Conservation (phyloP, 2,797 vertebrate genomes). For the Microctenopoma lineatum region DNA sequence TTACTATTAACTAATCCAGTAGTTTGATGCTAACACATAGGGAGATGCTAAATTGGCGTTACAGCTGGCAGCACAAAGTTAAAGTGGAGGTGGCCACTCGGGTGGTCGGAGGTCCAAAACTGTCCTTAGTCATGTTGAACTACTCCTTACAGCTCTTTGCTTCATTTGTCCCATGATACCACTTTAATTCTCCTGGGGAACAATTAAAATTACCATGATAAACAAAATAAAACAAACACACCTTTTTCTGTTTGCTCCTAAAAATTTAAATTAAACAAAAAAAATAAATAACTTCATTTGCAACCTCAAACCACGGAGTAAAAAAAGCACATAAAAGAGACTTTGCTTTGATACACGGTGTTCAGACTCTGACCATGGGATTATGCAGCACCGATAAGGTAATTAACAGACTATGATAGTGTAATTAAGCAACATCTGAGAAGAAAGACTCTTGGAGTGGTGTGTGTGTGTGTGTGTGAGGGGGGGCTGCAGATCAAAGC, state of each 20-base stretch:
- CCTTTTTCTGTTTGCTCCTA: slow-evolving; percentile 39
- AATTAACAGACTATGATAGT: slow-evolving; percentile 78
- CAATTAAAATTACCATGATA: slow-evolving; percentile 45
- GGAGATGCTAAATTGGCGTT: no score
- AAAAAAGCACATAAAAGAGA: slow-evolving; percentile 68
- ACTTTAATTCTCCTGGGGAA: slow-evolving; percentile 43
- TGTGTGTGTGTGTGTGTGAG: slow-evolving; percentile 2
- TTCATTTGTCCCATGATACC: slow-evolving; percentile 18
- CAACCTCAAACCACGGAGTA: slow-evolving; percentile 41
- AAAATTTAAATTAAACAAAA: slow-evolving; percentile 42
- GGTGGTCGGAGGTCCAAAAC: no score
- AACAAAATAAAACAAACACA: slow-evolving; percentile 53
- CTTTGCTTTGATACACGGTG: slow-evolving; percentile 69
- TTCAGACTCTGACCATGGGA: slow-evolving; percentile 77
- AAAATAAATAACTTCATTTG: slow-evolving; percentile 51
- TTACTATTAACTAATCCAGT: no score
- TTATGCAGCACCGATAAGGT: slow-evolving; percentile 75
- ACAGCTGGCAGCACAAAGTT: no score
- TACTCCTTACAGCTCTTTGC: background rate
- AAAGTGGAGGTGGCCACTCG: no score
- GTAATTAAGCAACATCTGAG: slow-evolving; percentile 82
- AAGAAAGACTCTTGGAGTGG: slow-evolving; percentile 74
- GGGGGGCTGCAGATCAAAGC: slow-evolving; percentile 75
- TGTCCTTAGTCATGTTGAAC: background rate
- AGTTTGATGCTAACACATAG: no score